These are phyloP conservation scores for Peromyscus nudipes DNA, from an alignment of 2,797 vertebrate genomes.

Conservation along the genomic window DNA sequence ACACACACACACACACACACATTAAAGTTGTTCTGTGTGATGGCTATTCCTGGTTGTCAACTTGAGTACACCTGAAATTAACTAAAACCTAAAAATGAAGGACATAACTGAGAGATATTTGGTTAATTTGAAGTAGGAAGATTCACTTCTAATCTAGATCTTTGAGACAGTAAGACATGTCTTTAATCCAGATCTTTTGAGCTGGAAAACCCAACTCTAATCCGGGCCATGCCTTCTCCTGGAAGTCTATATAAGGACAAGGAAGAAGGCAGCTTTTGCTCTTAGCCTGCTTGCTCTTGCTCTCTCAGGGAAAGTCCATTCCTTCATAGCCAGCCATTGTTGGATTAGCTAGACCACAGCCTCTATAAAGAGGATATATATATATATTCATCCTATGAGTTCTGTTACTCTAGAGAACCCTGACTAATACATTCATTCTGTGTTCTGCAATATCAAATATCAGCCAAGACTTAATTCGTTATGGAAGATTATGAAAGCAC, in stretches of 20 bases:
- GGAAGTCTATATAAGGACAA: background rate
- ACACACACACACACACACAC: background rate
- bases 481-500: background rate
- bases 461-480: background rate
- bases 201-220: background rate
- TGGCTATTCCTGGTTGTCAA: background rate
- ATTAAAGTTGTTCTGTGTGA: background rate
- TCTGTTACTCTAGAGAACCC: background rate
- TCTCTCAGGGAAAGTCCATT: background rate
- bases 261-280: background rate
- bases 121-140: background rate
- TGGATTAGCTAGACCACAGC: background rate
- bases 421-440: background rate
- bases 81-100: background rate
- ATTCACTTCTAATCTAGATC: background rate
- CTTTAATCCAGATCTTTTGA: background rate
- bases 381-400: background rate
- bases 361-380: background rate
- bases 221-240: background rate
- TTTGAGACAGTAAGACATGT: background rate
- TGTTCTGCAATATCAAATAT: background rate
- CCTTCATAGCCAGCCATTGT: background rate
- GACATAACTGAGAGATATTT: background rate
- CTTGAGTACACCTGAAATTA: background rate
- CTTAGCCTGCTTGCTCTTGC: background rate